A percentile compares a stretch with the other conserved stretches of the same genome.
Conservation (phyloP, 2,113 vertebrate species). For the Uria aalge region DNA sequence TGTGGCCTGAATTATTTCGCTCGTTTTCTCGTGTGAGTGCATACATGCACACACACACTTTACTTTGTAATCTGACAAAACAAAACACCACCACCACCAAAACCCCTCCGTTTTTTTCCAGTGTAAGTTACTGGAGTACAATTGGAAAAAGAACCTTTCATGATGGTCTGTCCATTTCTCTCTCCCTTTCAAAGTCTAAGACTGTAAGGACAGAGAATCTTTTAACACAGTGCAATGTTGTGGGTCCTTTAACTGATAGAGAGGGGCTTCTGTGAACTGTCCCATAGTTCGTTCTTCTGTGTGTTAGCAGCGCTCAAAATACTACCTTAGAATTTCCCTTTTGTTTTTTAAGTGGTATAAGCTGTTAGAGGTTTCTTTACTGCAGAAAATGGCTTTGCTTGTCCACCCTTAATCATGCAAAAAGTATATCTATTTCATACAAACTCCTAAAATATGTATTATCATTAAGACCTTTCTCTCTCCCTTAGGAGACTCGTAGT, state of each 20-base stretch:
- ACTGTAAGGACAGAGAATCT: neutral
- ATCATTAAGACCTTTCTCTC: neutral
- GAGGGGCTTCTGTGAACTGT: neutral
- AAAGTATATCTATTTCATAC: neutral
- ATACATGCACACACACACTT: too few relatives aligned
- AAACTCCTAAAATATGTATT: neutral
- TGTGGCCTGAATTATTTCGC: neutral
- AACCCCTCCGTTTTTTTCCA: fast-evolving
- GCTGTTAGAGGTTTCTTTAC: neutral
- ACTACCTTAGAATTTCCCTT: neutral
- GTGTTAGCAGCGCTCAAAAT: neutral
- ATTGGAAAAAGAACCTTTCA: neutral
- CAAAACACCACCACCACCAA: neutral
- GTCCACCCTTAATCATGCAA: neutral
- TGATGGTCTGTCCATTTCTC: neutral
- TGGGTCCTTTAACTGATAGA: neutral
- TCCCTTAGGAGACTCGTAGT: constrained; percentile 85
- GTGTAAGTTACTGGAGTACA: neutral
- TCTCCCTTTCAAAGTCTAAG: neutral
- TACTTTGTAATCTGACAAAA: neutral
- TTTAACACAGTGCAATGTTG: neutral
- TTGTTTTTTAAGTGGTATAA: neutral
- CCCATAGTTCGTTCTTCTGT: neutral
- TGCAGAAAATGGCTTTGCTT: neutral
- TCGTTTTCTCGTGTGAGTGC: neutral